Evolutionary conservation across 2,797 vertebrate genomes (phyloP).

Genomic region (Sitta carolinensis): DNA sequence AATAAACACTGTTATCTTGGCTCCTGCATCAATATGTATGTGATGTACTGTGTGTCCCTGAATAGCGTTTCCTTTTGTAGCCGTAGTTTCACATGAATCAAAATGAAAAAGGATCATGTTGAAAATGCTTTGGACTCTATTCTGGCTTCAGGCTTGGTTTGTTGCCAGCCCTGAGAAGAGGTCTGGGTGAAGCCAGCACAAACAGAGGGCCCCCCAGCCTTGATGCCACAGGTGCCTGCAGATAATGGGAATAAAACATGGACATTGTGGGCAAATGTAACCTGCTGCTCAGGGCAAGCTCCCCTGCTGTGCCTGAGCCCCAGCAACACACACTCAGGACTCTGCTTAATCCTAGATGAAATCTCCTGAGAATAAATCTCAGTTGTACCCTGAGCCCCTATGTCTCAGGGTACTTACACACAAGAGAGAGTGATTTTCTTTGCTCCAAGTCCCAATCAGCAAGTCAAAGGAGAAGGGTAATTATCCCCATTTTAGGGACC

Average conservation of each 20-base stretch:
- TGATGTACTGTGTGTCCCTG: neutral
- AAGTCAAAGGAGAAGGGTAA: neutral
- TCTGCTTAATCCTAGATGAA: neutral
- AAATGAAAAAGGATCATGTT: neutral
- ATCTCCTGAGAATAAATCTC: neutral
- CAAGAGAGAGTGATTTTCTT: neutral
- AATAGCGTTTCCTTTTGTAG: neutral
- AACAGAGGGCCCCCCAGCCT: neutral
- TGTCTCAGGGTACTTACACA: neutral
- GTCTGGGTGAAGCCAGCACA: neutral
- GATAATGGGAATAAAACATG: neutral
- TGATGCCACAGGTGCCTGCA: neutral
- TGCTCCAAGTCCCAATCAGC: neutral
- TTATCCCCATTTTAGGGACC: neutral
- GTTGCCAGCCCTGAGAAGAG: neutral
- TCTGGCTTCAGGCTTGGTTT: neutral
- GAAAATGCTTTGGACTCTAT: neutral
- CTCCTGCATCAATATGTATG: constrained; percentile 40
- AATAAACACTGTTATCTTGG: constrained; percentile 4
- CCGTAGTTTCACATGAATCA: neutral
- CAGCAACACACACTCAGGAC: neutral
- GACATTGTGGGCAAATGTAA: neutral
- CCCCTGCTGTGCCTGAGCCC: rapidly evolving
- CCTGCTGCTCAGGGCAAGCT: neutral
- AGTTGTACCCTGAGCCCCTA: neutral